Base-by-base conservation (phyloP, 1,140 invertebrate genomes). In the Bicyclus anynana region DNA sequence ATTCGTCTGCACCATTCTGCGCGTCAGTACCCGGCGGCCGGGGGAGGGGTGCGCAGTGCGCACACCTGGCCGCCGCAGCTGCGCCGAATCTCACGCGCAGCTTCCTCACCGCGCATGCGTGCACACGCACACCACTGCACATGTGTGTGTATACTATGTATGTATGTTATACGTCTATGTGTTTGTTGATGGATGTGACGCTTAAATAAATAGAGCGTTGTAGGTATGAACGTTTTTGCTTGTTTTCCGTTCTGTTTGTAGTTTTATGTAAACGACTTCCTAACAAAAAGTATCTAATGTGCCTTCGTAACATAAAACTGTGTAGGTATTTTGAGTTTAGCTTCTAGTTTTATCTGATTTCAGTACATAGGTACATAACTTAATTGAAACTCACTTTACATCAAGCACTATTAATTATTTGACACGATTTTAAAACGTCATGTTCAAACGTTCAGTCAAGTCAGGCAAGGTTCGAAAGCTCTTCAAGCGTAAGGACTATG, bases 51-150 rank as follows among this genome's bases (percentile, higher is more conserved):
- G 69, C 74, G 84, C 77, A 77, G 80, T 69, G 69, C 74, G 84
- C 77, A 77, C 84, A 87, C 84, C 84, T 87, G 84, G 84, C 70
- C 77, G 74, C 63, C 80, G 82, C 84, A 87, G 84, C 84, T 87
- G 84, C 84, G 77, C 65, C 74, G 74, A 70, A 85, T 87, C 84
- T 85, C 84, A 85, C 82, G 83, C 83, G 80, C 84, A 87, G 84
- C 83, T 83, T 86, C 83, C 81, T 81, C 72, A 65, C 67, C 67
- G 75, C 80, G 74, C 75, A 78, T 77, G 72, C 77, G 73, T 72
- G 62, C 48, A 65, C 74, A 74, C 68, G 57, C 69, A 71, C 69
- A 73, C 66, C 35, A 23, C 37, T 2, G 37, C 26, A 14, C 6
- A 12, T 44, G 13, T 44, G 40, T 5, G 40, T 44, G 2, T n/a